Conservation (phyloP, 2,113 vertebrate species). For the Montifringilla adamsi region DNA sequence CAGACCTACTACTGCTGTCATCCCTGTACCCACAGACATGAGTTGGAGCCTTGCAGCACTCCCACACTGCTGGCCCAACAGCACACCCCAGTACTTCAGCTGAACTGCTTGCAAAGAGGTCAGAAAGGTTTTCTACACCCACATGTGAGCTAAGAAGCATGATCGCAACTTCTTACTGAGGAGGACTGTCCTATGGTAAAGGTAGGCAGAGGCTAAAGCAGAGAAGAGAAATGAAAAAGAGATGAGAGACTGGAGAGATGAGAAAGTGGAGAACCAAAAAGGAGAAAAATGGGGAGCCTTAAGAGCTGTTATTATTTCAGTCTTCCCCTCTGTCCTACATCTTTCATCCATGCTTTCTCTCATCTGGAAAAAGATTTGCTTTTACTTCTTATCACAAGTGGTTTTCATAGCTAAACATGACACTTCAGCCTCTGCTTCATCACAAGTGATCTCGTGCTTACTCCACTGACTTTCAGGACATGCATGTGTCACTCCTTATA, state of each 20-base stretch:
- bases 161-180: neutral
- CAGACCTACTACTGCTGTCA: neutral
- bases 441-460: neutral
- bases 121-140: neutral
- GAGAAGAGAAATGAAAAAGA: neutral
- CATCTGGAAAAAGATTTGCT: neutral
- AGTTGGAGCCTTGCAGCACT: neutral
- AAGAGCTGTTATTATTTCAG: neutral
- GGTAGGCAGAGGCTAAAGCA: neutral
- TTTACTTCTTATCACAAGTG: neutral
- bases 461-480: neutral
- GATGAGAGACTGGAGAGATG: neutral
- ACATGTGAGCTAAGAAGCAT: neutral
- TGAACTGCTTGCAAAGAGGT: neutral
- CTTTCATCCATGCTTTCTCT: neutral
- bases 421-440: neutral
- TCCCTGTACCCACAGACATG: neutral
- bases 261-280: neutral
- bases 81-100: neutral
- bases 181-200: neutral
- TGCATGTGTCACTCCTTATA: neutral
- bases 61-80: neutral
- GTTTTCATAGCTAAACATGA: neutral
- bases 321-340: neutral
- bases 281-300: neutral